Percentiles rank a stretch among this genome's conserved stretches.
Evolutionary conservation across 2,113 vertebrate genomes (phyloP).

Genomic region (Naja naja): DNA sequence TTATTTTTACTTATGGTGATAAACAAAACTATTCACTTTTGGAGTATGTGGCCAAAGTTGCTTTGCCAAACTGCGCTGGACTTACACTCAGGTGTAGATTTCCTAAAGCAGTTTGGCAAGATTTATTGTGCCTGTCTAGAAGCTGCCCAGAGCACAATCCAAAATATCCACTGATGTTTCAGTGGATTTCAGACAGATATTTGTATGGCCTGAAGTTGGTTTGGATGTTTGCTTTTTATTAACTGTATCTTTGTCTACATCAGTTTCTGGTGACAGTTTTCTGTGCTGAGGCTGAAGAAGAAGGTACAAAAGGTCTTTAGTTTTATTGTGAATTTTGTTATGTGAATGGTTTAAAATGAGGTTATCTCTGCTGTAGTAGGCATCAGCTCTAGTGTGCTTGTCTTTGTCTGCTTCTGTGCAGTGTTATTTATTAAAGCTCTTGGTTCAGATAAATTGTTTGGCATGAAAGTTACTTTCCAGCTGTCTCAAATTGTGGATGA

Average conservation of each 20-base stretch:
- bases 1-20: accelerated
- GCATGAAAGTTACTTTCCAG: conserved; percentile 55
- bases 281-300: not conserved
- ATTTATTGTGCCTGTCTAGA: not conserved
- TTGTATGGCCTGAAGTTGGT: conserved; percentile 3
- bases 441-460: conserved; percentile 49
- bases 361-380: conserved; percentile 8
- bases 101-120: not conserved
- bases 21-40: not conserved
- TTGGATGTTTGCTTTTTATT: conserved; percentile 7
- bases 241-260: not conserved
- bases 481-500: conserved; percentile 49
- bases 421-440: conserved; percentile 40
- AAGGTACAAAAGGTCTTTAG: not conserved
- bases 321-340: conserved; percentile 16
- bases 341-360: conserved; percentile 12
- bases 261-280: not conserved
- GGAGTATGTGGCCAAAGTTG: not conserved
- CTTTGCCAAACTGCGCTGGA: accelerated
- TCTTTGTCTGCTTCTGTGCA: conserved; percentile 41
- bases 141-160: not conserved
- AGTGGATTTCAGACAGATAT: not conserved
- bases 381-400: conserved; percentile 35
- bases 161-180: not conserved
- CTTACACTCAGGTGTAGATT: not conserved